Evolutionary conservation across 2,888 invertebrate species (phyloP).

Genomic region (Antitype chi): DNA sequence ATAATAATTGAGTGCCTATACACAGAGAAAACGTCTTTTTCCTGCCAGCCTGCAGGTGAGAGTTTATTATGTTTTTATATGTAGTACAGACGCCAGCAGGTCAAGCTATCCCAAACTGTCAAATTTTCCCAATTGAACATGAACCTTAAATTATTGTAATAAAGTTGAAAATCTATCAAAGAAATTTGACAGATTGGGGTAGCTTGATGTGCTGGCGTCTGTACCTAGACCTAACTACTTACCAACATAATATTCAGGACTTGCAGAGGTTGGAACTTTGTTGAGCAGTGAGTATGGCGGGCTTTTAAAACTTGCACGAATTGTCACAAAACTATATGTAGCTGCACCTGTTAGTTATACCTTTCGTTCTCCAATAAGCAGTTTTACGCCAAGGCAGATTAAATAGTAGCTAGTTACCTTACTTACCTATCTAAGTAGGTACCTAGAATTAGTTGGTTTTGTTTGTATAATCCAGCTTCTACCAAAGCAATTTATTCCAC

Average conservation of each 20-base stretch:
- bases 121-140: too few species aligned
- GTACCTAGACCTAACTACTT: background rate
- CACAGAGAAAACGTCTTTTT: slow-evolving; percentile 2
- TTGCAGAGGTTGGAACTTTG: background rate
- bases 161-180: too few species aligned
- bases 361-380: background rate
- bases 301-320: background rate
- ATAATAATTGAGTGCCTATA: background rate
- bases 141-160: too few species aligned
- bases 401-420: background rate
- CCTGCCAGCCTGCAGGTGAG: slow-evolving; percentile 7
- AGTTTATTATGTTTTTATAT: background rate
- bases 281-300: background rate
- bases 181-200: too few species aligned
- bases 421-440: too few species aligned
- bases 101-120: too few species aligned
- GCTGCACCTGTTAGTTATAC: background rate
- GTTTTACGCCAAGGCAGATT: background rate
- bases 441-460: too few species aligned
- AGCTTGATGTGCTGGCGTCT: too few species aligned
- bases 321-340: background rate
- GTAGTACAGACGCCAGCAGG: too few species aligned
- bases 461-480: too few species aligned
- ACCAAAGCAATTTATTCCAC: too few species aligned
- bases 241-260: background rate